phyloP scores from a whole-genome alignment of 2,797 vertebrate genomes.

The Pseudomugil gertrudae region DNA sequence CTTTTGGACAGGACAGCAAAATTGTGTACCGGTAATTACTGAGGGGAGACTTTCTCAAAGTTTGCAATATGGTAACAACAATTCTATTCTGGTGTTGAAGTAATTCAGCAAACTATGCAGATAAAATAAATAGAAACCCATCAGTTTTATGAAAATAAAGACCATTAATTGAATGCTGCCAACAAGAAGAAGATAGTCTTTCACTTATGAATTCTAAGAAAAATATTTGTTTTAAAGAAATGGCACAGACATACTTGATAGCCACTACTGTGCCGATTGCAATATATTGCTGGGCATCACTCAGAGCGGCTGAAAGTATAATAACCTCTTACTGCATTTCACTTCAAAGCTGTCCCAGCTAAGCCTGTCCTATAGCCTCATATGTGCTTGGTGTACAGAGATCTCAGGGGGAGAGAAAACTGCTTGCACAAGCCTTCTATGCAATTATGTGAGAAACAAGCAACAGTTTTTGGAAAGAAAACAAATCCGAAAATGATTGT shows the following conservation, averaged over 20 bases:
- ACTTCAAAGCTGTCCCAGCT: conserved; percentile 66
- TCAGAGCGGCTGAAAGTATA: conserved; percentile 60
- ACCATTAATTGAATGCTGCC: conserved; percentile 17
- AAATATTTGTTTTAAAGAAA: conserved; percentile 23
- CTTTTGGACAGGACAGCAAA: conserved; percentile 28
- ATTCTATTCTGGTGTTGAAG: conserved; percentile 19
- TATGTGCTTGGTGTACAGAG: conserved; percentile 50
- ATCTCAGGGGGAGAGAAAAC: conserved; percentile 42
- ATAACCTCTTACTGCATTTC: conserved; percentile 63
- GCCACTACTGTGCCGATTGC: conserved; percentile 53
- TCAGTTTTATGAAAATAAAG: conserved; percentile 17
- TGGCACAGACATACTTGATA: conserved; percentile 33
- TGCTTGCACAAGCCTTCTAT: conserved; percentile 52
- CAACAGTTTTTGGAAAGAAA: conserved; percentile 53
- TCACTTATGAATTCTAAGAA: conserved; percentile 14
- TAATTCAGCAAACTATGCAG: conserved; percentile 18
- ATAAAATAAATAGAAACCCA: background rate
- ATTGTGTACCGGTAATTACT: conserved; percentile 32
- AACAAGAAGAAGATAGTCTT: conserved; percentile 18
- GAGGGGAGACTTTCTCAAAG: conserved; percentile 10
- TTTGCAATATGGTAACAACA: background rate
- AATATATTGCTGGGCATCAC: conserved; percentile 64
- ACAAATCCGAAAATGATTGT: conserved; percentile 68
- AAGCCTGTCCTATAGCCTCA: conserved; percentile 53
- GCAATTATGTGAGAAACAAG: conserved; percentile 58